phyloP scores from a whole-genome alignment of 2,888 invertebrate species.

The Leptopilina drosophilae region DNA sequence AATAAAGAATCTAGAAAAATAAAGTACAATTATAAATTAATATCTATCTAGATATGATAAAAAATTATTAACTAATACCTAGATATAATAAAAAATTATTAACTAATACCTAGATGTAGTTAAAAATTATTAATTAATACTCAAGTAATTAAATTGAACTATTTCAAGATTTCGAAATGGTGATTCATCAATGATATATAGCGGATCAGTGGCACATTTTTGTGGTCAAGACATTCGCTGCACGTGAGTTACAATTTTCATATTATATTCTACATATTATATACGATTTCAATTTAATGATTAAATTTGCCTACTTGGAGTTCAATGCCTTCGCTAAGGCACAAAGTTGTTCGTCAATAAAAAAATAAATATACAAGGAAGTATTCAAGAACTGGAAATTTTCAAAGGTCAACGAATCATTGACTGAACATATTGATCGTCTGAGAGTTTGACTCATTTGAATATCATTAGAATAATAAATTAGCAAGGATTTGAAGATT shows the following conservation, averaged over 20 bases:
- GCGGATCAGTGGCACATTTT: conserved; percentile 81
- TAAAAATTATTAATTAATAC: too few relatives aligned
- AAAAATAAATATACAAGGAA: not conserved
- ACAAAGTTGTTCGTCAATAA: not conserved
- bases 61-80: too few relatives aligned
- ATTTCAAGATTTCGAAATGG: conserved; percentile 67
- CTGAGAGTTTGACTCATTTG: not conserved
- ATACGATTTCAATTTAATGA: not conserved
- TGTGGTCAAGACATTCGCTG: conserved; percentile 82
- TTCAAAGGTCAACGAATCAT: conserved; percentile 1
- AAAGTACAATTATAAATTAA: too few relatives aligned
- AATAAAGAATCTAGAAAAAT: too few relatives aligned
- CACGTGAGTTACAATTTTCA: conserved; percentile 75
- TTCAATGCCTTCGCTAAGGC: not conserved
- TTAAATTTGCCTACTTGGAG: conserved; percentile 8
- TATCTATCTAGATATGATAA: too few relatives aligned
- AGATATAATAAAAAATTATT: too few relatives aligned
- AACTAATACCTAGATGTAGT: too few relatives aligned
- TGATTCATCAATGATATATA: conserved; percentile 73
- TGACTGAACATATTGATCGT: not conserved
- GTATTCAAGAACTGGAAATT: conserved; percentile 5
- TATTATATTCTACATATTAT: not conserved
- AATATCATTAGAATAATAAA: conserved; percentile 19
- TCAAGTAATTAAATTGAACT: too few relatives aligned
- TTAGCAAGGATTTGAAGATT: not conserved